These are phyloP conservation scores for Odobenus rosmarus DNA, from an alignment of 2,113 vertebrate species.

Conservation along the genomic window DNA sequence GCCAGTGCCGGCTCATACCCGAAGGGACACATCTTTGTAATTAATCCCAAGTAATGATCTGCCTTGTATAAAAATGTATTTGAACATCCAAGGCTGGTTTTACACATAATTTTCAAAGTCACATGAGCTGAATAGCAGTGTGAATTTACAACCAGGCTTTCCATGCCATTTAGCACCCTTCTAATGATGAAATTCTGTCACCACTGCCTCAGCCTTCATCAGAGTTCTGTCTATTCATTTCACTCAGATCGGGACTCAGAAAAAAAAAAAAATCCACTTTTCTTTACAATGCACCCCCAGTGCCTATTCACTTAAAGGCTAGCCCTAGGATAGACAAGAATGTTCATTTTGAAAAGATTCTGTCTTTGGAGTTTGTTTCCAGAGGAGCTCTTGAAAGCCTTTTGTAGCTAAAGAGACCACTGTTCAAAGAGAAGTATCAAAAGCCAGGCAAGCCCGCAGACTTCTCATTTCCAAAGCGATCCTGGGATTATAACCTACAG, in stretches of 20 bases:
- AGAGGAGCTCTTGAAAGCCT: background rate
- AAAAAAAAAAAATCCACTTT: background rate
- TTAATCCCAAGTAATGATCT: constrained; percentile 76
- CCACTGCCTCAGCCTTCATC: background rate
- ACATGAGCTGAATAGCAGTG: constrained; percentile 61
- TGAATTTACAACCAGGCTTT: constrained; percentile 59
- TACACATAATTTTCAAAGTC: constrained; percentile 75
- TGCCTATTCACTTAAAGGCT: background rate
- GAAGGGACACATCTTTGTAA: constrained; percentile 28
- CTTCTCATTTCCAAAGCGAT: background rate
- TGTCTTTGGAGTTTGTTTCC: constrained; percentile 12
- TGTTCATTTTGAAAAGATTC: constrained; percentile 13
- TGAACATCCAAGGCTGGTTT: constrained; percentile 65
- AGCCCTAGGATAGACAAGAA: background rate
- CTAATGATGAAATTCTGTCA: constrained; percentile 68
- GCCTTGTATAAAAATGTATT: constrained; percentile 60
- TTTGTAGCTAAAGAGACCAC: background rate
- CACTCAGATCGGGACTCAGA: background rate
- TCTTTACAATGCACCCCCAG: background rate
- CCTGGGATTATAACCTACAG: background rate
- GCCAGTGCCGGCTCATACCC: background rate
- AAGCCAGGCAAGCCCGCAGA: background rate
- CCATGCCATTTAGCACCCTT: constrained; percentile 58
- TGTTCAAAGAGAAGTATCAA: background rate
- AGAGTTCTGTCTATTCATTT: constrained; percentile 54